These are phyloP conservation scores for Smutsia gigantea DNA, from an alignment of 2,797 vertebrate species.

Conservation along the genomic window DNA sequence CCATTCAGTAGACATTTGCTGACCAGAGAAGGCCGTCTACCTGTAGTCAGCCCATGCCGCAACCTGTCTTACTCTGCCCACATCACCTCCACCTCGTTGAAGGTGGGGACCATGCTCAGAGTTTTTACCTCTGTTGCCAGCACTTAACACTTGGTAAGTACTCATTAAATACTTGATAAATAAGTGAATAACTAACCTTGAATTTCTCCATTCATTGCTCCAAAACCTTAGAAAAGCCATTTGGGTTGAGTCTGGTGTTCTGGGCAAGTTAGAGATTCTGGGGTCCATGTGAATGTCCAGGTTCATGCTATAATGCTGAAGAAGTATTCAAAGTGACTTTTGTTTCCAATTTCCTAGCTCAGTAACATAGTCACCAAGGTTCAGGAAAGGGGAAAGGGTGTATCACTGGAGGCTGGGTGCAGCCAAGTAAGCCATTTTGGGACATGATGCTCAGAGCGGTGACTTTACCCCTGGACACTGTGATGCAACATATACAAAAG, in stretches of 20 bases:
- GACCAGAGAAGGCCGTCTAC: background rate
- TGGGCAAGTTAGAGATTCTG: background rate
- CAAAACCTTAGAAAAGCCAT: background rate
- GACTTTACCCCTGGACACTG: background rate
- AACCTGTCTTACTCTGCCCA: background rate
- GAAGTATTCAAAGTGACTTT: background rate
- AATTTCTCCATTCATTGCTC: background rate
- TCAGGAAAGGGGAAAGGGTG: background rate
- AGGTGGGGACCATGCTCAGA: background rate
- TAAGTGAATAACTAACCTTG: background rate
- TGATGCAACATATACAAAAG: background rate
- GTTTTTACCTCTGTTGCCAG: background rate
- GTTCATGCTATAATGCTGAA: background rate
- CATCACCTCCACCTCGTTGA: background rate
- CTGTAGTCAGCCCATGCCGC: background rate
- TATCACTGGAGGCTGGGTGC: background rate
- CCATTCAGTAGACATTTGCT: background rate
- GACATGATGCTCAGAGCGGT: background rate
- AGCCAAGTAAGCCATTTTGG: background rate
- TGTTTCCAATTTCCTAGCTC: background rate
- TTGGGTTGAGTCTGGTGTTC: background rate
- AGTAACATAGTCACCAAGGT: background rate
- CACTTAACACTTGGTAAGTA: background rate
- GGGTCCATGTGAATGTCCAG: background rate
- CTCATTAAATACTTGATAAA: background rate